Evolutionary conservation across 2,113 vertebrate genomes (phyloP), one percentile per base, ranked within the genome.

Genomic region (Bos javanicus): DNA sequence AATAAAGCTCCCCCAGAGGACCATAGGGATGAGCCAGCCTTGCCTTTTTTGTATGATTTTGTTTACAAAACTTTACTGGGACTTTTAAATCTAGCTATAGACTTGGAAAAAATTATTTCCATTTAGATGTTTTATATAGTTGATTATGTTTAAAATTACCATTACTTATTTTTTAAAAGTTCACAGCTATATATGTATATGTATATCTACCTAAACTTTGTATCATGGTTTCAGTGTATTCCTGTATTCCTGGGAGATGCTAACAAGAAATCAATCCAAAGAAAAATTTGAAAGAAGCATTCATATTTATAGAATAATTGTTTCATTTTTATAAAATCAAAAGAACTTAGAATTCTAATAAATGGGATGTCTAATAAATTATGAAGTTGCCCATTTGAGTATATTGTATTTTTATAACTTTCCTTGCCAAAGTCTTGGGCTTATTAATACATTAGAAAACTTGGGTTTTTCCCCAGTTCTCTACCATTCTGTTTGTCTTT

Each of bases 251-350:
- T 98, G 81, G 98, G 84, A 98, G 92, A 98, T 93, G 96, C 97
- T 96, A 98, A 83, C 23, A 86, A 94, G 89, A 94, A 98, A 91
- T 95, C 78, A 98, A 90, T 98, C 98, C 98, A 98, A 98, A 97
- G 98, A 98, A 97, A 97, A 93, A 94, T 98, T 98, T 98, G 96
- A 98, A 98, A 96, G 33, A 96, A 96, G 23, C 92, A 97, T 93
- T 99, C 98, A 98, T 98, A 91, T 94, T 98, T 99, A 98, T 98
- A 97, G 67, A 94, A 84, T 98, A 99, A 98, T 98, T 98, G 82
- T 98, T 94, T 98, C 98, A 16, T 96, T 97, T 98, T 97, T 97
- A 98, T 97, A 96, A 98, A 98, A 95, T 90, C 50, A 94, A 93
- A 98, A 98, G 95, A 98, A 98, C 96, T 98, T 98, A 98, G 23